Base-by-base conservation (phyloP, 2,113 vertebrate species). In the Colistium nudipinnis region DNA sequence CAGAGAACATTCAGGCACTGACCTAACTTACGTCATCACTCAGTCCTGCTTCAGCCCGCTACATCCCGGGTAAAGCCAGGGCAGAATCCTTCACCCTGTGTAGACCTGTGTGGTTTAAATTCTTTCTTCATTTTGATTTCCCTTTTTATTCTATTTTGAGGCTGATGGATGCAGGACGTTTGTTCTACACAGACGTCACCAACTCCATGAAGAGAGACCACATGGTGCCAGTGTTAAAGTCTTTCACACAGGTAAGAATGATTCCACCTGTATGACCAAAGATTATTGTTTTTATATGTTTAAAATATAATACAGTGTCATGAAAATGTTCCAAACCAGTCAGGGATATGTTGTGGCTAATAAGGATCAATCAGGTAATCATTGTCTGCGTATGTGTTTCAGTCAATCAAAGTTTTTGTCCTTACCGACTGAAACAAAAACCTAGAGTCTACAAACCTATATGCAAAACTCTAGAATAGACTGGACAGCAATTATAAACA, bases 171-270 rank as follows among this genome's bases (percentile, higher is more conserved):
- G 85, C 91, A 1, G 90, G 87, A 51, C 93, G 90, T 19, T 63
- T 95, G 16, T 92, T 94, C 90, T 94, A 92, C 82, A 92, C 90
- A 0, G 94, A 93, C 75, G 90, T 39, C 61, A 63, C 87, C 62
- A 88, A 78, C 68, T n/a, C 25, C 39, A 89, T 93, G 62, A 84
- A 90, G 87, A 92, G 85, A 62, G 90, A 93, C 72, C 84, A 87
- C 73, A 84, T 90, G 80, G 83, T 90, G 53, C 87, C 91, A 3
- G 76, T 84, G 10, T 51, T 94, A 12, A 94, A 84, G 74, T 92
- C 90, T 61, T 95, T 93, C 76, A 95, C 94, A 4, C 94, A 96
- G 93, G 94, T 96, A 0, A 3, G n/a, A 33, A 33, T 33, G 31
- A 33, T 33, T 33, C 31, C n/a, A n/a, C n/a, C n/a, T n/a, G n/a